A percentile compares a stretch with the other conserved stretches of the same genome.
phyloP scores from a whole-genome alignment of 2,797 vertebrate species.

The Bryconaethiops microstoma region DNA sequence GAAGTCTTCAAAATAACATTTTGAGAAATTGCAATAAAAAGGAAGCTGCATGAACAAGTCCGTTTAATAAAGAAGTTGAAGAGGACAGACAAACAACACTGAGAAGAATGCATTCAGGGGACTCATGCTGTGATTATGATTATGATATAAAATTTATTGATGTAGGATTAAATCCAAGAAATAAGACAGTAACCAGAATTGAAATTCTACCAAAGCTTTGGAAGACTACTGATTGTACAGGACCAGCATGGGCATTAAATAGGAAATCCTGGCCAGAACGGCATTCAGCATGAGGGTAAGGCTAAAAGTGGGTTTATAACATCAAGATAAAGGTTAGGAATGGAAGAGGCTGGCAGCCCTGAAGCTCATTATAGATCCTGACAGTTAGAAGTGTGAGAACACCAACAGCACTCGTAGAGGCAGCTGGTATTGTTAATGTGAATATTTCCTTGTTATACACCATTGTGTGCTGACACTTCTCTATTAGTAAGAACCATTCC shows the following conservation, averaged over 20 bases:
- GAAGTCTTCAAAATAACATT: neutral
- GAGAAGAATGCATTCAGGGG: neutral
- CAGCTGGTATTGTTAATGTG: neutral
- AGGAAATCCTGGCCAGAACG: too few species aligned
- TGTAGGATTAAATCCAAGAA: neutral
- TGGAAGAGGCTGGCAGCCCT: neutral
- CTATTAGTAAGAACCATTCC: neutral
- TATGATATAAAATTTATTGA: neutral
- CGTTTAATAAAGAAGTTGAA: neutral
- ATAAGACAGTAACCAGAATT: neutral
- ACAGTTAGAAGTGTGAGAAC: neutral
- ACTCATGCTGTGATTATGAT: neutral
- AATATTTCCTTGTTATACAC: neutral
- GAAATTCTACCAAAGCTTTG: neutral
- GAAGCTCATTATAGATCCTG: neutral
- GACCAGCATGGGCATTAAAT: neutral
- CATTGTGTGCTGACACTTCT: neutral
- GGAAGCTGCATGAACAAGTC: neutral
- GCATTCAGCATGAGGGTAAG: neutral
- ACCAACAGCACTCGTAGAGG: neutral
- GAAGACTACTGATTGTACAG: neutral
- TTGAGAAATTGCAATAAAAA: neutral
- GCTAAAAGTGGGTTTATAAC: neutral
- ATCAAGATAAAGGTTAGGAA: neutral
- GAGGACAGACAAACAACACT: neutral